Percentiles rank a stretch among this genome's conserved stretches.
Evolutionary conservation across 2,113 vertebrate species (phyloP).

Genomic region (Anarhynchus alexandrinus): DNA sequence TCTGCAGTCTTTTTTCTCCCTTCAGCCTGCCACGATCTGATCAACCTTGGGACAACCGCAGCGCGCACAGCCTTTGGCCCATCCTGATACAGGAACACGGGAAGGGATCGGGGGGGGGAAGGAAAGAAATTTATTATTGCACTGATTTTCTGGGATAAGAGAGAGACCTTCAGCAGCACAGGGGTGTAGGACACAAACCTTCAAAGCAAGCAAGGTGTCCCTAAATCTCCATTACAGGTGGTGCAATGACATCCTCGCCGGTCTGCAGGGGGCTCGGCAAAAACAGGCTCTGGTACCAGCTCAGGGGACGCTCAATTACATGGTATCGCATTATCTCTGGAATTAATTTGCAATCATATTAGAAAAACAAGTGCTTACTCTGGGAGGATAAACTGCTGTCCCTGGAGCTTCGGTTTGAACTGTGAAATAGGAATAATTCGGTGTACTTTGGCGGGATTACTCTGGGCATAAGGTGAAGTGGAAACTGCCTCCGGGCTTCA

Average conservation of each 20-base stretch:
- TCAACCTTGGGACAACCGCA: background rate
- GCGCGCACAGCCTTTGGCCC: background rate
- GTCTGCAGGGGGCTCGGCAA: background rate
- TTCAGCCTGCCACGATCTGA: background rate
- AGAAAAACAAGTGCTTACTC: background rate
- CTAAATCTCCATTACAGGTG: background rate
- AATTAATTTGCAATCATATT: background rate
- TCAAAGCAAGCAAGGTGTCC: background rate
- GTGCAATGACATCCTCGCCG: background rate
- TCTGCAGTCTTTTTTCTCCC: background rate
- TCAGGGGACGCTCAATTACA: background rate
- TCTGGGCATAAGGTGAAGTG: background rate
- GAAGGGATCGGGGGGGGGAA: background rate
- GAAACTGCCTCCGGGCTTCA: background rate
- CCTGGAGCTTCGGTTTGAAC: background rate
- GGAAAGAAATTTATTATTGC: background rate
- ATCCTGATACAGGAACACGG: rapidly evolving
- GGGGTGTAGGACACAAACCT: background rate
- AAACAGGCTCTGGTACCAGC: background rate
- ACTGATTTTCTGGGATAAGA: background rate
- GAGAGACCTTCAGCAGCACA: background rate
- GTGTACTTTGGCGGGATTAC: background rate
- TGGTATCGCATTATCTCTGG: background rate
- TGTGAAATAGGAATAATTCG: background rate
- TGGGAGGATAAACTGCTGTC: background rate